These are phyloP conservation scores for Argyrosomus regius DNA, from an alignment of 2,797 vertebrate species.

Conservation along the genomic window DNA sequence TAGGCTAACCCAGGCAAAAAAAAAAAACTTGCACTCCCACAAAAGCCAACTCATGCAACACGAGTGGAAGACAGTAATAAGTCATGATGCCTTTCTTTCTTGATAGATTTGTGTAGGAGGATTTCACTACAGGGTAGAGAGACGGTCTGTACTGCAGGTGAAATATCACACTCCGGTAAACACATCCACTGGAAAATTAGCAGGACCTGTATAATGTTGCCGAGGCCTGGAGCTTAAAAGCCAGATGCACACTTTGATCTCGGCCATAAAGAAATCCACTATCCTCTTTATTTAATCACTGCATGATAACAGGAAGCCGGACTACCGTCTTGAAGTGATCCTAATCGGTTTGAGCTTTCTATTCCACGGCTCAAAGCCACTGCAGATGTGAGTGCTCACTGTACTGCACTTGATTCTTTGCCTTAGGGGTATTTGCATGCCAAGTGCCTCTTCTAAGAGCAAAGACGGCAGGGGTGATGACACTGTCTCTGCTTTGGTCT, in stretches of 20 bases:
- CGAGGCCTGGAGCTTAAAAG: neutral
- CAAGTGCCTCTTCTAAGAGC: conserved; percentile 51
- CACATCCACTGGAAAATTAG: conserved; percentile 15
- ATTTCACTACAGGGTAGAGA: conserved; percentile 51
- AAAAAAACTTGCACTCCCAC: conserved; percentile 66
- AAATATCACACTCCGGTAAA: conserved; percentile 41
- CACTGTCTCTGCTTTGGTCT: conserved; percentile 28
- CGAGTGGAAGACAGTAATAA: conserved; percentile 59
- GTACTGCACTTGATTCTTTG: conserved; percentile 42
- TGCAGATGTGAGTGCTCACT: conserved; percentile 28
- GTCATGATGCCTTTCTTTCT: conserved; percentile 61
- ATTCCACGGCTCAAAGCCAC: conserved; percentile 47
- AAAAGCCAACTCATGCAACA: conserved; percentile 63
- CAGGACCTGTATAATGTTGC: conserved; percentile 20
- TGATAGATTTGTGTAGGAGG: conserved; percentile 61
- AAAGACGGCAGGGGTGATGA: conserved; percentile 28
- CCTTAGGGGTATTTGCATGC: conserved; percentile 33
- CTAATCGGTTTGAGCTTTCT: conserved; percentile 27
- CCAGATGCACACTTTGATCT: conserved; percentile 53
- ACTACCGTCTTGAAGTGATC: conserved; percentile 27
- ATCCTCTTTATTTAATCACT: conserved; percentile 35
- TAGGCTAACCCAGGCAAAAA: conserved; percentile 56
- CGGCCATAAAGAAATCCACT: conserved; percentile 23
- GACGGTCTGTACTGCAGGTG: conserved; percentile 51
- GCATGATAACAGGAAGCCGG: conserved; percentile 26